These are phyloP conservation scores for Pristis pectinata DNA, from an alignment of 2,797 vertebrate genomes.

Conservation along the genomic window DNA sequence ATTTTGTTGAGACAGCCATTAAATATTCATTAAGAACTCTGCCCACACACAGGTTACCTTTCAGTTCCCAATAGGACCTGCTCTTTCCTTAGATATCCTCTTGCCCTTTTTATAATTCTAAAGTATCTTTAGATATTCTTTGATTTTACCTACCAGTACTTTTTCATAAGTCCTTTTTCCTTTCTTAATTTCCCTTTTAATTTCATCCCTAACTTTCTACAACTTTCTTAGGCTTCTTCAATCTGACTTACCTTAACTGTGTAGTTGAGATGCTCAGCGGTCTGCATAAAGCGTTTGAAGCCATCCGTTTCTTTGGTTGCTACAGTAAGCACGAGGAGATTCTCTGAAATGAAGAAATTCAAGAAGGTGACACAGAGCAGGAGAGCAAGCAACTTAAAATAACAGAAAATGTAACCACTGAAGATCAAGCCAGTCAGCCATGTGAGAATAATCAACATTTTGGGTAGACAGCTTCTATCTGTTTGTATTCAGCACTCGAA, in stretches of 20 bases:
- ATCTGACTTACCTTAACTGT: slow-evolving; percentile 76
- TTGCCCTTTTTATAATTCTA: no score
- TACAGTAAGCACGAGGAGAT: slow-evolving; percentile 83
- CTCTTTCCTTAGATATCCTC: no score
- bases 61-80: no score
- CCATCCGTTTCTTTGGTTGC: slow-evolving; percentile 89
- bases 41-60: no score
- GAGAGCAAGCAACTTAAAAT: background rate
- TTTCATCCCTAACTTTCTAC: no score
- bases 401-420: background rate
- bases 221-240: no score
- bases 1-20: no score
- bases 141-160: no score
- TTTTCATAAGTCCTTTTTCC: no score
- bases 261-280: slow-evolving; percentile 88
- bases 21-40: no score
- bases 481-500: background rate
- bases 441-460: background rate
- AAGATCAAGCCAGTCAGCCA: background rate
- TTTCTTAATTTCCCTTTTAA: no score
- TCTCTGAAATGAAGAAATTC: slow-evolving; percentile 60
- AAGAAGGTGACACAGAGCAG: background rate
- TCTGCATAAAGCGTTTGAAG: slow-evolving; percentile 85
- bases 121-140: no score
- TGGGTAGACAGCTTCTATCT: background rate